These are phyloP conservation scores for Xenopus borealis DNA, from an alignment of 2,113 vertebrate genomes.

Conservation along the genomic window DNA sequence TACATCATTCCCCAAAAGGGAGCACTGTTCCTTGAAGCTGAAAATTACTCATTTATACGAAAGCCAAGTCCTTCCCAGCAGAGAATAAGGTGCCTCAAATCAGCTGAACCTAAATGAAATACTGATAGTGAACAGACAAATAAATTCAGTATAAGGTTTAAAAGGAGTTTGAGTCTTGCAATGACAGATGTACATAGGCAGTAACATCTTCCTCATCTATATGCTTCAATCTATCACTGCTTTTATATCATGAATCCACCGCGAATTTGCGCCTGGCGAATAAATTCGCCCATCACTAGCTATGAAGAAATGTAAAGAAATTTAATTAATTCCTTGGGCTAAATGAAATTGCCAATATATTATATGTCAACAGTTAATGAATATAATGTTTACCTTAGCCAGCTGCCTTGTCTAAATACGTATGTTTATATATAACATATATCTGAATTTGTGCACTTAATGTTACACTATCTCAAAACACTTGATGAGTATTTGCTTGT, in stretches of 20 bases:
- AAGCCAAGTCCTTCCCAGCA: slow-evolving; percentile 56
- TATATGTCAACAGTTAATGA: too few species aligned
- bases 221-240: neutral
- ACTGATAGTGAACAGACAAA: slow-evolving; percentile 54
- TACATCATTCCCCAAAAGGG: slow-evolving; percentile 61
- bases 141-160: slow-evolving; percentile 49
- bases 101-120: slow-evolving; percentile 60
- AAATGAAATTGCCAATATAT: too few species aligned
- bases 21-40: slow-evolving; percentile 63
- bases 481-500: too few species aligned
- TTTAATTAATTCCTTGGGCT: too few species aligned
- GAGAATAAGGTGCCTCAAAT: slow-evolving; percentile 58
- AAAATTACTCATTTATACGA: slow-evolving; percentile 73
- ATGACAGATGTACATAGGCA: slow-evolving; percentile 38
- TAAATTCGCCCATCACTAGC: too few species aligned
- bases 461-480: too few species aligned
- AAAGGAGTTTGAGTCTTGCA: slow-evolving; percentile 39
- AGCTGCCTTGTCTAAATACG: too few species aligned
- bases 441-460: too few species aligned
- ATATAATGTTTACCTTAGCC: neutral
- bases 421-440: too few species aligned
- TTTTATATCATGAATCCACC: slow-evolving; percentile 2
- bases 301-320: too few species aligned
- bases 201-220: neutral
- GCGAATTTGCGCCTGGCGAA: too few species aligned